phyloP scores from a whole-genome alignment of 2,888 invertebrate species.

The Camponotus fellah region DNA sequence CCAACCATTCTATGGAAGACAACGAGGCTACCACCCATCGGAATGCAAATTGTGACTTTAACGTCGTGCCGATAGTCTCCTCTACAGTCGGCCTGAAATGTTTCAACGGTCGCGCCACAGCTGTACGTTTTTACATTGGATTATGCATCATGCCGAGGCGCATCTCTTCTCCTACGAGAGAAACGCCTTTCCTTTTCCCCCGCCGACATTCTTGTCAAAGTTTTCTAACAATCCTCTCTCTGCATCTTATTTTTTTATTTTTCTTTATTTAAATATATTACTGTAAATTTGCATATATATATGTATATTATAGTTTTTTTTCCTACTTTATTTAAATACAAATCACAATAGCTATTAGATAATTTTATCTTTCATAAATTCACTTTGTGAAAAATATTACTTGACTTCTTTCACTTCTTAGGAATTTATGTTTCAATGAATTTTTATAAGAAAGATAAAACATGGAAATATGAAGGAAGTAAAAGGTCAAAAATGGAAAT shows the following conservation, averaged over 20 bases:
- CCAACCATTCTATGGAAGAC: conserved; percentile 47
- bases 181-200: conserved; percentile 53
- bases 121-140: conserved; percentile 45
- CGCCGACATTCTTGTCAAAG: conserved; percentile 46
- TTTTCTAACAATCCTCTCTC: conserved; percentile 14
- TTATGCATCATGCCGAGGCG: conserved; percentile 50
- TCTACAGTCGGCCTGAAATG: conserved; percentile 59
- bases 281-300: neutral
- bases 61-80: conserved; percentile 40
- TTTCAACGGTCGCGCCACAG: conserved; percentile 51
- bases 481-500: neutral
- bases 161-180: conserved; percentile 49
- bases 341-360: neutral
- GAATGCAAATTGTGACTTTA: conserved; percentile 73
- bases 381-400: too few relatives aligned
- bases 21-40: conserved; percentile 64
- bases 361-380: neutral
- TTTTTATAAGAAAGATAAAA: neutral
- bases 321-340: neutral
- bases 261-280: neutral
- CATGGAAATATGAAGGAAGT: neutral
- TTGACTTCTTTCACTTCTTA: too few relatives aligned
- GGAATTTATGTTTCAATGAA: neutral
- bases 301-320: neutral
- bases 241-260: neutral